Evolutionary conservation across 2,888 invertebrate genomes (phyloP), one percentile per base, ranked within the genome.

Genomic region (Drosophila limbata): DNA sequence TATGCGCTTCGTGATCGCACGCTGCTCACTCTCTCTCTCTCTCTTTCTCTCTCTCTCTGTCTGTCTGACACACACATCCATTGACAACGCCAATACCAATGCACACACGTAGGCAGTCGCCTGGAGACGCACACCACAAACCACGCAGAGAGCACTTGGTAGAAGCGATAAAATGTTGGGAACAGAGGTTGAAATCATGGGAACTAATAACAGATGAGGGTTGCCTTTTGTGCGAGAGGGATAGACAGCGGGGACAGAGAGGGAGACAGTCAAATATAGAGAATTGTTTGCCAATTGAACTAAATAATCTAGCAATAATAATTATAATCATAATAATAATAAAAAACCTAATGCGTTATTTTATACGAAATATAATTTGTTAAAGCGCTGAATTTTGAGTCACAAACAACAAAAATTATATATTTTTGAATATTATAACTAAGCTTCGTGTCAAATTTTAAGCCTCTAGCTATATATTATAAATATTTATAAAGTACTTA

Each of bases 1-100:
- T 85, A 88, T 85, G 84, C 84, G 84, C 84, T 86, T 73, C 89
- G 84, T 85, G 84, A 85, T 85, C 89, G 87, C 77, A 86, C 73
- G 78, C 84, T 70, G 74, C 71, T 68, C 39, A 56, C 11, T 21
- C 57, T 31, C 55, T 33, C 39, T 19, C 40, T 44, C 77, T 21
- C 59, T 48, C 53, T 17, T 31, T 64, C 51, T 47, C 64, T 44
- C n/a, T 35, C 56, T 53, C 45, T 50, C 48, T 48, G 28, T 47
- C 21, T 25, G 11, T 63, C 40, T 51, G 21, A 53, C 28, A 31
- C 44, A 45, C 48, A 55, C 48, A 52, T 11, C 31, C 19, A 42
- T 15, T 40, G 15, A 21, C n/a, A 48, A 72, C 44, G 52, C 77
- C 25, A 73, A 72, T 67, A 77, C 77, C 62, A 57, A 66, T 55